phyloP scores from a whole-genome alignment of 2,797 vertebrate species.

The Intellagama lesueurii region DNA sequence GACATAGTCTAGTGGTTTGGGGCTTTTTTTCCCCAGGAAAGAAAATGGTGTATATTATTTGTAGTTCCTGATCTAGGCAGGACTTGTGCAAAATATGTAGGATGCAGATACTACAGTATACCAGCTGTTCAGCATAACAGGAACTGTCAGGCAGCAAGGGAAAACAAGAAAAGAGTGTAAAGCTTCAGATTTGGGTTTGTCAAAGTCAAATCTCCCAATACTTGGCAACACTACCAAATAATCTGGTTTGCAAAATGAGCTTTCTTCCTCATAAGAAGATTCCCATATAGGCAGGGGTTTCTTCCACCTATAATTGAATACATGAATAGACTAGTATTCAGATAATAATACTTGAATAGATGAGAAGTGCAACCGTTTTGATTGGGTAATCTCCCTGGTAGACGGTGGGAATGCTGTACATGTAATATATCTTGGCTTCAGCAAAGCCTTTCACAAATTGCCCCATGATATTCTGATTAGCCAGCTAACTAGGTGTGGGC shows the following conservation, averaged over 20 bases:
- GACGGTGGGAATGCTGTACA: too few relatives aligned
- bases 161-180: not conserved
- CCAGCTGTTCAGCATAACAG: not conserved
- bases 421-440: too few relatives aligned
- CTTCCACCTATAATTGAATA: too few relatives aligned
- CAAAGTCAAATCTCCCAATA: not conserved
- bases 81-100: not conserved
- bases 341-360: too few relatives aligned
- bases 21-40: not conserved
- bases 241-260: not conserved
- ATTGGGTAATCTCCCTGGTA: too few relatives aligned
- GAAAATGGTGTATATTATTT: not conserved
- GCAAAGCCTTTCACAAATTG: too few relatives aligned
- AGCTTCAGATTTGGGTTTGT: not conserved
- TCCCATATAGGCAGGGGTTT: too few relatives aligned
- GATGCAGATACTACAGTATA: not conserved
- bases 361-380: too few relatives aligned
- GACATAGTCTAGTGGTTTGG: not conserved
- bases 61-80: conserved; percentile 3
- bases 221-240: not conserved
- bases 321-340: too few relatives aligned
- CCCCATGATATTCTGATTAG: too few relatives aligned
- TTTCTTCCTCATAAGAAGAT: not conserved
- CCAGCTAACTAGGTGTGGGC: too few relatives aligned
- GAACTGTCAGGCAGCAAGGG: not conserved